These are phyloP conservation scores for Amorpha juglandis DNA, from an alignment of 2,888 invertebrate genomes.

Conservation along the genomic window DNA sequence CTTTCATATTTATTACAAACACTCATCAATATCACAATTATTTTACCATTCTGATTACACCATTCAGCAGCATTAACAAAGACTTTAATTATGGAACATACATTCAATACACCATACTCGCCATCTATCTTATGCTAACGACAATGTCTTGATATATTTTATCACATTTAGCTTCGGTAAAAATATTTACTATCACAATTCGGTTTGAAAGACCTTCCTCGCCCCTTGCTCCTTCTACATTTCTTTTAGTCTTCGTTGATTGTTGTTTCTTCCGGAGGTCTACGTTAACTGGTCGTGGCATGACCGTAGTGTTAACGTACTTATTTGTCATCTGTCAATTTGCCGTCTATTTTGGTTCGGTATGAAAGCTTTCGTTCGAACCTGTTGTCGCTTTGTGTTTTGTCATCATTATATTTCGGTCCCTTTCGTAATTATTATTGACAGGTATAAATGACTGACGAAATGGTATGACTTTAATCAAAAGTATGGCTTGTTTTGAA, in stretches of 20 bases:
- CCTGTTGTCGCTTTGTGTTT: slow-evolving; percentile 55
- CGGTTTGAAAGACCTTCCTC: slow-evolving; percentile 52
- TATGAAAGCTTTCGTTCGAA: slow-evolving; percentile 77
- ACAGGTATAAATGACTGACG: slow-evolving; percentile 54
- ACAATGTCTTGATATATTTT: slow-evolving; percentile 83
- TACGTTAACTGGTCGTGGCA: slow-evolving; percentile 28
- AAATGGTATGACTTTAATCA: slow-evolving; percentile 16
- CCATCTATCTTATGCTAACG: slow-evolving; percentile 79
- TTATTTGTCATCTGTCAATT: slow-evolving; percentile 84
- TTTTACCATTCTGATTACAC: slow-evolving; percentile 20
- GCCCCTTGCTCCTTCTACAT: slow-evolving; percentile 36
- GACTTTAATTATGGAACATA: slow-evolving; percentile 41
- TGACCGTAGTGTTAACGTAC: slow-evolving; percentile 78
- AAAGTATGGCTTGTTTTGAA: slow-evolving; percentile 45
- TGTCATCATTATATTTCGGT: slow-evolving; percentile 78
- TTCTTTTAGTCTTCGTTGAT: slow-evolving; percentile 23
- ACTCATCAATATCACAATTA: slow-evolving; percentile 35
- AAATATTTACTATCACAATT: slow-evolving; percentile 72
- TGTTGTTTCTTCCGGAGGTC: slow-evolving; percentile 30
- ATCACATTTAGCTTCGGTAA: slow-evolving; percentile 78
- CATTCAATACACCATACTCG: slow-evolving; percentile 56
- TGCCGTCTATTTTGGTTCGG: slow-evolving; percentile 79
- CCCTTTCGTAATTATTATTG: slow-evolving; percentile 74
- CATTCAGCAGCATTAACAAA: slow-evolving; percentile 23
- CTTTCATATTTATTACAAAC: slow-evolving; percentile 33